A percentile compares a stretch with the other conserved stretches of the same genome.
phyloP scores from a whole-genome alignment of 2,797 vertebrate species.

The Lerista edwardsae region DNA sequence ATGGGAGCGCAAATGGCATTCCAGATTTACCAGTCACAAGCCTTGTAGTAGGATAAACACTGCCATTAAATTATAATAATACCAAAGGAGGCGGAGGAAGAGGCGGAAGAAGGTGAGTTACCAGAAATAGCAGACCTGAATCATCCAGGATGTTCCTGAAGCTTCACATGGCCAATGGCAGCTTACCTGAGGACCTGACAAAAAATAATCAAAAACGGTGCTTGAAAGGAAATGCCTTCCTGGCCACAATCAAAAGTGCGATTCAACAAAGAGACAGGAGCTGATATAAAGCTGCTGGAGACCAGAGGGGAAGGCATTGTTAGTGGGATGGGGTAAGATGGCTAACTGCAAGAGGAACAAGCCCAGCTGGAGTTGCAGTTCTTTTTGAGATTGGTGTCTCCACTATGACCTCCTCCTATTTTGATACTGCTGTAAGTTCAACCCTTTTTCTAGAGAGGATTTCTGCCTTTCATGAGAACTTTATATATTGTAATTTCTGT shows the following conservation, averaged over 20 bases:
- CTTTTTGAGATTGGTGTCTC: neutral
- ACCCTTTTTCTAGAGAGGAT: neutral
- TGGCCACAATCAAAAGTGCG: slow-evolving; percentile 37
- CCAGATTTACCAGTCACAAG: slow-evolving; percentile 58
- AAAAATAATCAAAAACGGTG: slow-evolving; percentile 5
- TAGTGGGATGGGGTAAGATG: neutral
- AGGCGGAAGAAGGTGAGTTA: slow-evolving; percentile 40
- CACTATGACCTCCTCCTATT: neutral
- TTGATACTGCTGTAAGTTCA: neutral
- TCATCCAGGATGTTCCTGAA: slow-evolving; percentile 58
- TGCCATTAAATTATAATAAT: slow-evolving; percentile 50
- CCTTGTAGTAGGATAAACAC: slow-evolving; percentile 49
- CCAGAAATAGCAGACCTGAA: slow-evolving; percentile 46
- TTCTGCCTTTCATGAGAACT: neutral
- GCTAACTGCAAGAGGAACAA: slow-evolving; percentile 17
- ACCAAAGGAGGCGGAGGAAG: slow-evolving; percentile 40
- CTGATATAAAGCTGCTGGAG: neutral
- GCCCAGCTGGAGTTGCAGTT: neutral
- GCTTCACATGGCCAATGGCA: slow-evolving; percentile 17
- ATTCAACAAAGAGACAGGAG: slow-evolving; percentile 8
- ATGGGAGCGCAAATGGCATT: slow-evolving; percentile 39
- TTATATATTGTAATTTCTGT: neutral
- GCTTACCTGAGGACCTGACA: neutral
- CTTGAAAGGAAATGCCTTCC: slow-evolving; percentile 47
- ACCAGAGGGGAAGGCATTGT: neutral